phyloP scores from a whole-genome alignment of 2,888 invertebrate genomes.

The Poecilus cupreus region DNA sequence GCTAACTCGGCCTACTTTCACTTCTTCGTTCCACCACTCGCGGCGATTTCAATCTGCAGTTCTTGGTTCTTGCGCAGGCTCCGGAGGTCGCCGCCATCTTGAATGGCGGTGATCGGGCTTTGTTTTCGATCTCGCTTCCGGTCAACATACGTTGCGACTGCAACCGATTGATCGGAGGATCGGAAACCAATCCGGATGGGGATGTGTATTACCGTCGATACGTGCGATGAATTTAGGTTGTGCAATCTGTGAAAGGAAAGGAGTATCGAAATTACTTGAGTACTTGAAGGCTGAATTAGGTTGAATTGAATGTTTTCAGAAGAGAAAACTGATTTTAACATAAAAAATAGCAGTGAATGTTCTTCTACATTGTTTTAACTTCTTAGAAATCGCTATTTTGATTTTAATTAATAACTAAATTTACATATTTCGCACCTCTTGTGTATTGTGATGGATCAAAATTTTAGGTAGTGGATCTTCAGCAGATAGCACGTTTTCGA shows the following conservation, averaged over 20 bases:
- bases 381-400: too few species aligned
- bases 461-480: too few species aligned
- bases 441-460: too few species aligned
- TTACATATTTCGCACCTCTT: too few species aligned
- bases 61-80: slow-evolving; percentile 29
- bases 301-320: neutral
- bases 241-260: slow-evolving; percentile 14
- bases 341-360: too few species aligned
- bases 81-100: slow-evolving; percentile 46
- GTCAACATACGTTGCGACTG: neutral
- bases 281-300: slow-evolving; percentile 10
- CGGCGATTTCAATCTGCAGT: slow-evolving; percentile 39
- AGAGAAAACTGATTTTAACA: neutral
- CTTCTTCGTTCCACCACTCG: slow-evolving; percentile 45
- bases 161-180: neutral
- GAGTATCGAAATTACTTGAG: neutral
- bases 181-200: slow-evolving; percentile 9
- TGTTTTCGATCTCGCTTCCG: slow-evolving; percentile 28
- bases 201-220: slow-evolving; percentile 18
- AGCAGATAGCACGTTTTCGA: too few species aligned
- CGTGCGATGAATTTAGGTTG: slow-evolving; percentile 29
- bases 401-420: too few species aligned
- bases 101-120: slow-evolving; percentile 9
- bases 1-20: slow-evolving; percentile 53
- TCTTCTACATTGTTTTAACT: too few species aligned